phyloP scores from a whole-genome alignment of 2,888 invertebrate species.

The Antitype chi region DNA sequence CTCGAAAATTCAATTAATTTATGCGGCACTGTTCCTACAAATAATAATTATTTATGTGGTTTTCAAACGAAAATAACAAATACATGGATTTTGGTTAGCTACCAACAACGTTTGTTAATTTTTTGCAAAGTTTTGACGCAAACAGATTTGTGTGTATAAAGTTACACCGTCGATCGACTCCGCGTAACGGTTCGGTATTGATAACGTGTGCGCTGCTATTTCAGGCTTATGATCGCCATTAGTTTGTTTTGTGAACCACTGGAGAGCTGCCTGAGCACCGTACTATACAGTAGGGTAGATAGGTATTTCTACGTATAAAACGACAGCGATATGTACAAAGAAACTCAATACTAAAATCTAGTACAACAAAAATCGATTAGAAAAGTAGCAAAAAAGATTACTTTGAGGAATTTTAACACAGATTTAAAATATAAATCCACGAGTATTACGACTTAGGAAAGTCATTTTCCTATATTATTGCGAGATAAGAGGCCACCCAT shows the following conservation, averaged over 20 bases:
- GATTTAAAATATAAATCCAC: neutral
- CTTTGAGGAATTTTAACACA: neutral
- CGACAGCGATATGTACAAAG: neutral
- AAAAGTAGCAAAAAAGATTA: neutral
- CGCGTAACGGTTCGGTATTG: slow-evolving; percentile 25
- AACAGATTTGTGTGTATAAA: slow-evolving; percentile 38
- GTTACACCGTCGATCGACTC: slow-evolving; percentile 27
- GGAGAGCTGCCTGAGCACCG: neutral
- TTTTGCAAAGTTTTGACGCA: slow-evolving; percentile 1
- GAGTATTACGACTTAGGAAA: neutral
- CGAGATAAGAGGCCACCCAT: neutral
- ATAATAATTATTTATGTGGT: neutral
- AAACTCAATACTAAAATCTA: neutral
- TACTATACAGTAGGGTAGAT: neutral
- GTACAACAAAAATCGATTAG: neutral
- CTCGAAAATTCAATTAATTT: neutral
- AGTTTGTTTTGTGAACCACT: slow-evolving; percentile 44
- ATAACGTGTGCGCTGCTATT: slow-evolving; percentile 48
- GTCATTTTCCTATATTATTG: neutral
- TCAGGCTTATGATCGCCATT: slow-evolving; percentile 43
- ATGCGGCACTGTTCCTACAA: too few species aligned
- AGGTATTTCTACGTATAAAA: neutral
- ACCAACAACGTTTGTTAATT: too few species aligned
- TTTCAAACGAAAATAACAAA: neutral
- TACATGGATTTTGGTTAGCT: neutral